Percentiles rank a stretch among this genome's conserved stretches.
Evolutionary conservation across 2,113 vertebrate species (phyloP).

Genomic region (Ageneiosus marmoratus): DNA sequence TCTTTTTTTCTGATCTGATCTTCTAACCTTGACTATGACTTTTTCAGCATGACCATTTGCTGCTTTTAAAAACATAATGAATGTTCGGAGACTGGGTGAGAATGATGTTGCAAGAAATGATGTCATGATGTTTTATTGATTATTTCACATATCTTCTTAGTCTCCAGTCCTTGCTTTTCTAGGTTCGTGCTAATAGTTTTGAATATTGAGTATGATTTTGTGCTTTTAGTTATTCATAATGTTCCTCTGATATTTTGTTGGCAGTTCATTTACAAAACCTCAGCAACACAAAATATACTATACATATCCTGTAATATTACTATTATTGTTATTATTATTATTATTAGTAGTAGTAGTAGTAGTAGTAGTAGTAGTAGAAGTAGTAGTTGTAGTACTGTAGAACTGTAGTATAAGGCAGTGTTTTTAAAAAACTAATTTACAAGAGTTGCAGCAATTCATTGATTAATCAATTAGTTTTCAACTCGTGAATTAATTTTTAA

Average conservation of each 20-base stretch:
- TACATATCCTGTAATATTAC: too few species aligned
- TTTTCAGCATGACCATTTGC: background rate
- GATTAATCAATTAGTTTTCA: too few species aligned
- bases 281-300: background rate
- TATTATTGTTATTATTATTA: too few species aligned
- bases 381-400: too few species aligned
- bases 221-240: background rate
- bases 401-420: too few species aligned
- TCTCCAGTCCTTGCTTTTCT: too few species aligned
- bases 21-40: background rate
- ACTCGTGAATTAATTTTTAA: too few species aligned
- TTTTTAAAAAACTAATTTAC: too few species aligned
- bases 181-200: background rate
- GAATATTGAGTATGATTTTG: background rate
- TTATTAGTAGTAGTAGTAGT: too few species aligned
- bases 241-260: background rate
- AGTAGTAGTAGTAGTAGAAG: too few species aligned
- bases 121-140: background rate
- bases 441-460: too few species aligned
- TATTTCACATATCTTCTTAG: background rate
- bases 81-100: background rate
- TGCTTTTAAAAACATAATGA: background rate
- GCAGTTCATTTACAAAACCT: background rate
- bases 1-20: background rate
- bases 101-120: background rate